Evolutionary conservation across 2,888 invertebrate genomes (phyloP).

Genomic region (Scaptomyza tumidula): DNA sequence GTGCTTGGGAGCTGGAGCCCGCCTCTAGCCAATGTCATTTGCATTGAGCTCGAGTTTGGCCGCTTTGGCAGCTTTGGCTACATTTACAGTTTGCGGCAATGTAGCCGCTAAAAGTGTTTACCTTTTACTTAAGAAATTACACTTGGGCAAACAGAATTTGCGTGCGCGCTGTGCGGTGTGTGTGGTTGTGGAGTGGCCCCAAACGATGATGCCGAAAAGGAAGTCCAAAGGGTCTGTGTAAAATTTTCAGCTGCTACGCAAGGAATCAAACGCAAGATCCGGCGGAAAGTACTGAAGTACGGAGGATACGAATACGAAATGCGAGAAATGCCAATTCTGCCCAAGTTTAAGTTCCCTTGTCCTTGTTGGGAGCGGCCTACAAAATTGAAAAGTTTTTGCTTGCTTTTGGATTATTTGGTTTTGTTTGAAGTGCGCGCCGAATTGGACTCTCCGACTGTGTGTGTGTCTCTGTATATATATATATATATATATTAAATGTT

Average conservation of each 20-base stretch:
- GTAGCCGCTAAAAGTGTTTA: conserved; percentile 80
- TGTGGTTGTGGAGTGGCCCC: conserved; percentile 14
- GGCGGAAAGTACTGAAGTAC: conserved; percentile 26
- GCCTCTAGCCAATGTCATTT: conserved; percentile 39
- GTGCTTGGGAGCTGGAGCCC: neutral
- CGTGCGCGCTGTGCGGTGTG: conserved; percentile 43
- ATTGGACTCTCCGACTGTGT: conserved; percentile 21
- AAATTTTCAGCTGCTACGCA: conserved; percentile 52
- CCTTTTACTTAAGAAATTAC: conserved; percentile 83
- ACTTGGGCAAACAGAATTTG: conserved; percentile 81
- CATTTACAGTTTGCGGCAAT: conserved; percentile 52
- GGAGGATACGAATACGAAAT: neutral
- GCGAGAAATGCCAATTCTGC: neutral
- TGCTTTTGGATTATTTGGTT: conserved; percentile 64
- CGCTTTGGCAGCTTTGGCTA: conserved; percentile 45
- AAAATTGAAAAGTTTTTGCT: conserved; percentile 73
- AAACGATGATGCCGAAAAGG: conserved; percentile 29
- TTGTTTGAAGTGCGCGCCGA: conserved; percentile 57
- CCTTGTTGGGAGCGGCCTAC: conserved; percentile 37
- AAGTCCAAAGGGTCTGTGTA: conserved; percentile 71
- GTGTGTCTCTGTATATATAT: conserved; percentile 19
- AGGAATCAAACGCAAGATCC: conserved; percentile 66
- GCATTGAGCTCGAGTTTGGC: conserved; percentile 42
- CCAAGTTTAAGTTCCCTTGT: neutral
- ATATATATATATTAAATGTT: conserved; percentile 57